Evolutionary conservation across 2,797 vertebrate species (phyloP).

Genomic region (Threskiornis aethiopicus): DNA sequence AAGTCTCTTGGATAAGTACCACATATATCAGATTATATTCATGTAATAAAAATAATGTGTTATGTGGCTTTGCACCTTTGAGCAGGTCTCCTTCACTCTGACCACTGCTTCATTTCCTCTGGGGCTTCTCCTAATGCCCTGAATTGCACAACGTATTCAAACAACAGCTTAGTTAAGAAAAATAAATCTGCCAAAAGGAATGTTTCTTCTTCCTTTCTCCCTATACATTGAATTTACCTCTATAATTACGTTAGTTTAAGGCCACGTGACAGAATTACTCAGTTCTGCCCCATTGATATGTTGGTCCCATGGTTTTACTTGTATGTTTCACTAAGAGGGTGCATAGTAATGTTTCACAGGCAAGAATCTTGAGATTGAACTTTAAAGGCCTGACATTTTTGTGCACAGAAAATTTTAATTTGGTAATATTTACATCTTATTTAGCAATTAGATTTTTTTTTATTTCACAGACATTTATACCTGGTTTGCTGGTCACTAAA

Average conservation of each 20-base stretch:
- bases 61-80: constrained; percentile 9
- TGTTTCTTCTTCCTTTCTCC: not conserved
- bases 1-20: constrained; percentile 31
- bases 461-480: not conserved
- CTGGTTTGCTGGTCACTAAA: not conserved
- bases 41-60: constrained; percentile 25
- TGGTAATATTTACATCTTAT: not conserved
- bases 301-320: not conserved
- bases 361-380: not conserved
- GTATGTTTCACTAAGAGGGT: not conserved
- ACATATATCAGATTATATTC: constrained; percentile 5
- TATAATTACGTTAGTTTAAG: not conserved
- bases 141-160: not conserved
- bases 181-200: not conserved
- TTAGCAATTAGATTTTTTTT: not conserved
- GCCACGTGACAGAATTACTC: not conserved
- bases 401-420: not conserved
- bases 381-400: not conserved
- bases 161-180: constrained; percentile 14
- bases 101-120: constrained; percentile 3
- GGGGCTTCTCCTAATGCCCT: not conserved
- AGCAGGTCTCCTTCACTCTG: constrained; percentile 18
- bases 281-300: not conserved
- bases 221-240: not conserved
- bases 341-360: not conserved